Evolutionary conservation across 2,113 vertebrate genomes (phyloP).

Genomic region (Anthoscopus minutus): DNA sequence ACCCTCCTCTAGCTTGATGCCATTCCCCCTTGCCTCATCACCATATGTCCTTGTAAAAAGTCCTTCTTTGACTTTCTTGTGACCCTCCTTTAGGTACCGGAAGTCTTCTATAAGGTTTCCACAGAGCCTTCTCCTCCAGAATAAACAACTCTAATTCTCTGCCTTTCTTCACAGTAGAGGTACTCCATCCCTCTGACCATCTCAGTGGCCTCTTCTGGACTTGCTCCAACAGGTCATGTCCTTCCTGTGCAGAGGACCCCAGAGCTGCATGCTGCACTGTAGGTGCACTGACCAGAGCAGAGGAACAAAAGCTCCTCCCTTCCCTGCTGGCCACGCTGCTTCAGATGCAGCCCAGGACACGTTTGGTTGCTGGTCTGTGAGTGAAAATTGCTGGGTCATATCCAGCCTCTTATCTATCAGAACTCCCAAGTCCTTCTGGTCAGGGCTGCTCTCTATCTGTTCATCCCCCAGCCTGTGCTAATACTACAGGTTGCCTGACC

Average conservation of each 20-base stretch:
- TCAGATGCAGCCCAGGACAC: not conserved
- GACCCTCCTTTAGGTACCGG: not conserved
- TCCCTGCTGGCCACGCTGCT: rapidly evolving
- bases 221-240: rapidly evolving
- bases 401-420: not conserved
- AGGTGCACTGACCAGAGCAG: not conserved
- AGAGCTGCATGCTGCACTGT: not conserved
- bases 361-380: rapidly evolving
- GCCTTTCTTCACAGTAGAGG: not conserved
- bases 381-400: not conserved
- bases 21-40: not conserved
- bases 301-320: not conserved
- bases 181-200: not conserved
- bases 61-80: not conserved
- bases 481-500: rapidly evolving
- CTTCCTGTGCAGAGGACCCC: rapidly evolving
- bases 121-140: not conserved
- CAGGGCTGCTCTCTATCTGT: not conserved
- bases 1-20: not conserved
- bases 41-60: not conserved
- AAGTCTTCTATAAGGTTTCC: not conserved
- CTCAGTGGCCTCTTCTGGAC: not conserved
- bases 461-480: rapidly evolving
- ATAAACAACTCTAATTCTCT: not conserved
- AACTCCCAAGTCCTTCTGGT: rapidly evolving